Evolutionary conservation across 1,140 invertebrate species (phyloP).

Genomic region (Drosophila arawakana): DNA sequence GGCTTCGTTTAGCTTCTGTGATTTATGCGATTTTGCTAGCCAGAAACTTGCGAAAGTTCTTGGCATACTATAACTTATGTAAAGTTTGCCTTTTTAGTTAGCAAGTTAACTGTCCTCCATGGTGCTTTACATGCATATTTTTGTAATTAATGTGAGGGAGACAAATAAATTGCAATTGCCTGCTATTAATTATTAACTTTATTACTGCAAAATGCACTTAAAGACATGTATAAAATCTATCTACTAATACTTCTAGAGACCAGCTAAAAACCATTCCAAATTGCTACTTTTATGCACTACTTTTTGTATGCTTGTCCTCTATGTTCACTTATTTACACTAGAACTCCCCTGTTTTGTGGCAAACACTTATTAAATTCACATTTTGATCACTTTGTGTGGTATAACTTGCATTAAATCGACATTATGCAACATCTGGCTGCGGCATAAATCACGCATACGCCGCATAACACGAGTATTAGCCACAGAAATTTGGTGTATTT

Average conservation of each 20-base stretch:
- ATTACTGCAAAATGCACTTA: too few species aligned
- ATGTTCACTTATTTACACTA: neutral
- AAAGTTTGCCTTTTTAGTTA: neutral
- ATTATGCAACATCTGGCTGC: conserved; percentile 45
- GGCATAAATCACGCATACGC: conserved; percentile 70
- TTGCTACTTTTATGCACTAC: too few species aligned
- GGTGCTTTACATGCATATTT: neutral
- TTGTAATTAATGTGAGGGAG: too few species aligned
- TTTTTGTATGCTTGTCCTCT: neutral
- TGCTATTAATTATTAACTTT: too few species aligned
- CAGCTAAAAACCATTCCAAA: too few species aligned
- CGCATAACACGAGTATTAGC: conserved; percentile 45
- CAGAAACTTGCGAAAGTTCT: conserved; percentile 38
- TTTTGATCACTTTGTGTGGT: neutral
- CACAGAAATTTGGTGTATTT: conserved; percentile 11
- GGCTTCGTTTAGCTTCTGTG: conserved; percentile 48
- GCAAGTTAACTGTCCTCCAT: neutral
- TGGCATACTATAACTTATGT: conserved; percentile 29
- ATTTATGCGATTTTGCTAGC: conserved; percentile 51
- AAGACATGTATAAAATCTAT: too few species aligned
- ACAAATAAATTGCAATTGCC: too few species aligned
- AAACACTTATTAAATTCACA: conserved; percentile 8
- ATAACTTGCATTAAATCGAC: conserved; percentile 45
- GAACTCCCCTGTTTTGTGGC: neutral
- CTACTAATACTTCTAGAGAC: too few species aligned